Conservation (phyloP, 1,140 invertebrate species). For the Ditylenchus dipsaci region DNA sequence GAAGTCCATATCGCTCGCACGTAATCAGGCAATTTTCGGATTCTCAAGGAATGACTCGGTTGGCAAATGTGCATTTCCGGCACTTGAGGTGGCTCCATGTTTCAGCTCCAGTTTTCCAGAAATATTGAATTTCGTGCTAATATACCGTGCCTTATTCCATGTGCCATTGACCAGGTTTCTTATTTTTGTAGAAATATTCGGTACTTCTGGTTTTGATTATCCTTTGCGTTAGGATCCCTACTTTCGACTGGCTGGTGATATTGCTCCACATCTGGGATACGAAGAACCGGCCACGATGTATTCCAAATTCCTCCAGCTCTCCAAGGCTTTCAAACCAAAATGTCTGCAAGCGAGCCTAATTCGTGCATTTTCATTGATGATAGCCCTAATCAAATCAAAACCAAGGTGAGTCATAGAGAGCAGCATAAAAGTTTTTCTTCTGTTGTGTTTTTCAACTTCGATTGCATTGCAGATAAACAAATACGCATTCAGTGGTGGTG, state of each 20-base stretch:
- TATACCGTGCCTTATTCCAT: slow-evolving; percentile 87
- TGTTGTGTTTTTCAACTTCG: slow-evolving; percentile 10
- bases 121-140: slow-evolving; percentile 78
- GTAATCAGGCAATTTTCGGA: slow-evolving; percentile 95
- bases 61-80: slow-evolving; percentile 93
- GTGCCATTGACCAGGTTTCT: slow-evolving; percentile 88
- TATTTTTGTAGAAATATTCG: too few species aligned
- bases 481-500: slow-evolving; percentile 96
- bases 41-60: slow-evolving; percentile 89
- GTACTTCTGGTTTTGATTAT: too few species aligned
- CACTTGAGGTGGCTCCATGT: slow-evolving; percentile 89
- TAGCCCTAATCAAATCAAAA: slow-evolving; percentile 91
- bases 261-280: slow-evolving; percentile 78
- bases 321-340: slow-evolving; percentile 86
- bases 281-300: slow-evolving; percentile 87
- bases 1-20: slow-evolving; percentile 86
- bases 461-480: slow-evolving; percentile 95
- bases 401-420: slow-evolving; percentile 67
- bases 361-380: slow-evolving; percentile 91
- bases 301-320: slow-evolving; percentile 87
- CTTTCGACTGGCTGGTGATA: slow-evolving; percentile 94
- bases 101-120: slow-evolving; percentile 89
- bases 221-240: slow-evolving; percentile 91
- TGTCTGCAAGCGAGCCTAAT: slow-evolving; percentile 89
- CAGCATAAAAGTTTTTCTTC: not conserved